These are phyloP conservation scores for Chaetodon auriga DNA, from an alignment of 2,113 vertebrate genomes.

Conservation along the genomic window DNA sequence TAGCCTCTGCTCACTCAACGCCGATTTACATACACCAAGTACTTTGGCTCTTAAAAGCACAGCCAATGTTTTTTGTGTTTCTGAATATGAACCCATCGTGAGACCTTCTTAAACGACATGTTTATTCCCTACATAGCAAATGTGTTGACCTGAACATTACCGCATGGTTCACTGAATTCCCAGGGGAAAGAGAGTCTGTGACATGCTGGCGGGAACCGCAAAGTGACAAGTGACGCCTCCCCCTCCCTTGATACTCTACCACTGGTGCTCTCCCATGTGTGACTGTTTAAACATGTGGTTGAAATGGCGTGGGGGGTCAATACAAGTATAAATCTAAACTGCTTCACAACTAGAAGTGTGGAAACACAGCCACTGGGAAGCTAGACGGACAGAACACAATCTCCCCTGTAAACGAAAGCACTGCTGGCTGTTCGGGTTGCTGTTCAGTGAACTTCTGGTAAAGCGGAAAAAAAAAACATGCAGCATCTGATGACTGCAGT, in stretches of 20 bases:
- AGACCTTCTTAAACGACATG: constrained; percentile 7
- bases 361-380: constrained; percentile 36
- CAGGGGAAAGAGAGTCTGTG: constrained; percentile 70
- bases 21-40: neutral
- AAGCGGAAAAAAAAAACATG: neutral
- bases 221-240: constrained; percentile 78
- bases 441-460: neutral
- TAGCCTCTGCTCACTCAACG: neutral
- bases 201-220: constrained; percentile 77
- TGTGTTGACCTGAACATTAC: constrained; percentile 62
- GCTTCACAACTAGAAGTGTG: constrained; percentile 60
- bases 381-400: neutral
- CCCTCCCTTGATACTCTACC: constrained; percentile 46
- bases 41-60: neutral
- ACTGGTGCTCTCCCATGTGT: constrained; percentile 66
- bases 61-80: neutral
- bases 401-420: neutral
- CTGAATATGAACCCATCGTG: neutral
- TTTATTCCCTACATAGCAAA: constrained; percentile 41
- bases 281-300: constrained; percentile 74
- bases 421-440: neutral
- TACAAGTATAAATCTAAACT: constrained; percentile 68
- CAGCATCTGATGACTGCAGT: neutral
- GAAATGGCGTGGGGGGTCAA: constrained; percentile 51
- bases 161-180: constrained; percentile 68